Conservation (phyloP, 2,113 vertebrate species). For the Hirundichthys speculiger region DNA sequence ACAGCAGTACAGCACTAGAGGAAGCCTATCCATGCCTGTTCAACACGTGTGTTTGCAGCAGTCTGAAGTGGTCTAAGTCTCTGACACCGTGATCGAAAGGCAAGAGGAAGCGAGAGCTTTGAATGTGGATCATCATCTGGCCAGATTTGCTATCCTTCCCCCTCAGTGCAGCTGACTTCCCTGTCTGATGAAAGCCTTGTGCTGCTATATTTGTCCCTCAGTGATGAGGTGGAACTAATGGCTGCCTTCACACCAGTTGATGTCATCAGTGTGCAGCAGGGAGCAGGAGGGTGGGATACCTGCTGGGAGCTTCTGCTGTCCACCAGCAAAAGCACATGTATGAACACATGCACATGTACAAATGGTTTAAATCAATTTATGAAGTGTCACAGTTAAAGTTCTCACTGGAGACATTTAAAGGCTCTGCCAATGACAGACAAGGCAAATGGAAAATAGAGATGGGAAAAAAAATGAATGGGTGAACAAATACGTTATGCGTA, state of each 20-base stretch:
- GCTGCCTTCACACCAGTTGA: conserved; percentile 75
- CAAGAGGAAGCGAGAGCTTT: conserved; percentile 52
- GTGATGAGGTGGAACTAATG: conserved; percentile 81
- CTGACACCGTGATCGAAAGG: conserved; percentile 41
- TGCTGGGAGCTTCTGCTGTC: conserved; percentile 56
- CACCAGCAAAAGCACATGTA: conserved; percentile 12
- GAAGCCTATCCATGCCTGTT: too few species aligned
- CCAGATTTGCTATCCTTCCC: conserved; percentile 69
- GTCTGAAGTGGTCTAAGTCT: conserved; percentile 50
- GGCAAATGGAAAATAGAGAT: too few species aligned
- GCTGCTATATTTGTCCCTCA: conserved; percentile 77
- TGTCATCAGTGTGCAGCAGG: conserved; percentile 73
- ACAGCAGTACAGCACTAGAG: neutral
- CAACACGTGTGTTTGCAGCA: too few species aligned
- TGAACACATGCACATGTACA: conserved; percentile 5
- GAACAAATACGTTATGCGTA: too few species aligned
- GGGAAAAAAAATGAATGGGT: too few species aligned
- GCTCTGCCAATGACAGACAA: neutral
- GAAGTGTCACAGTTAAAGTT: conserved; percentile 4
- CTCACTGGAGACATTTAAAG: conserved; percentile 1
- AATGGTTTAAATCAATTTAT: conserved; percentile 17
- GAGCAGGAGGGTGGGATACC: conserved; percentile 52
- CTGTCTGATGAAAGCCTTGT: conserved; percentile 67
- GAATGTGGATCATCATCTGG: conserved; percentile 75
- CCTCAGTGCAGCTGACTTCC: conserved; percentile 76